phyloP scores from a whole-genome alignment of 2,113 vertebrate genomes.

The Genyomyrus donnyi region DNA sequence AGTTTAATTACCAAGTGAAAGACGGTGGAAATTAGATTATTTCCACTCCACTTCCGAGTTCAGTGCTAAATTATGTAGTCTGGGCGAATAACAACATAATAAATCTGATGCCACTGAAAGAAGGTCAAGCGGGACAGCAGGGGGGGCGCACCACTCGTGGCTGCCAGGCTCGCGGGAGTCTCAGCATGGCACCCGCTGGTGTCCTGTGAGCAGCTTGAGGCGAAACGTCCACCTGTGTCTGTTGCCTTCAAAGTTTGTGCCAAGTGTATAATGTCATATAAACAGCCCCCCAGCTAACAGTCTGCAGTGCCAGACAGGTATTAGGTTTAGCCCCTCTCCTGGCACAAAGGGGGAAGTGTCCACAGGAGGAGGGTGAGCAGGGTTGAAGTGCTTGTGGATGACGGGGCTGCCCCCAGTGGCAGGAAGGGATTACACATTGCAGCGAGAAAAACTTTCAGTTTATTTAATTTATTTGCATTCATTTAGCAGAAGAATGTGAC shows the following conservation, averaged over 20 bases:
- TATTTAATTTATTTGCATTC: background rate
- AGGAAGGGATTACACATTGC: background rate
- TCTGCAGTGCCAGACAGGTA: background rate
- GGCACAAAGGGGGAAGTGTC: background rate
- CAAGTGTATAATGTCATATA: background rate
- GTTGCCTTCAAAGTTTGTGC: background rate
- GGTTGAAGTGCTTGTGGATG: background rate
- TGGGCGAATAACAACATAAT: background rate
- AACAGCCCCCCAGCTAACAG: background rate
- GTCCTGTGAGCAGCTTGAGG: background rate
- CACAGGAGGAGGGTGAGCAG: background rate
- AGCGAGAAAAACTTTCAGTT: background rate
- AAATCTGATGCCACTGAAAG: background rate
- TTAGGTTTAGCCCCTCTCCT: background rate
- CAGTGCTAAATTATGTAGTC: conserved; percentile 22
- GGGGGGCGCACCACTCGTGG: background rate
- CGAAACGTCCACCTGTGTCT: background rate
- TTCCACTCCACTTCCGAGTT: conserved; percentile 29
- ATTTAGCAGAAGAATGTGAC: background rate
- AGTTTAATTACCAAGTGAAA: conserved; percentile 32
- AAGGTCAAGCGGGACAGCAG: background rate
- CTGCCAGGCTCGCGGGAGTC: background rate
- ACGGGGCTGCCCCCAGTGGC: background rate
- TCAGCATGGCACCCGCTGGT: background rate
- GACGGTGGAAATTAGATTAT: conserved; percentile 31